These are phyloP conservation scores for Bos indicus DNA, from an alignment of 2,113 vertebrate genomes.

Conservation along the genomic window DNA sequence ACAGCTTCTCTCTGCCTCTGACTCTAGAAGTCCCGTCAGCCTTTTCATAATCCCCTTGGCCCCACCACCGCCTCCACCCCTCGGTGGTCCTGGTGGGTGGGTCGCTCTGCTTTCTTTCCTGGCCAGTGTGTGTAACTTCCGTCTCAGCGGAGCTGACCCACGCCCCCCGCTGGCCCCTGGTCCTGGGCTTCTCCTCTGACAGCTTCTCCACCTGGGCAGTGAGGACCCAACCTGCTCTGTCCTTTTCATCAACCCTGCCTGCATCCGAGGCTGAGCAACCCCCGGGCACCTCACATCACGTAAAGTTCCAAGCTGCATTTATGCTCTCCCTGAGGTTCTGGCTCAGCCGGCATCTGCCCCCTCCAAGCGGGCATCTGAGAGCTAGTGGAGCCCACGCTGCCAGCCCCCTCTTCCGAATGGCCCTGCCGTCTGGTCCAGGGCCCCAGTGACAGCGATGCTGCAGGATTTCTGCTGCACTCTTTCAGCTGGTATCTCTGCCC, in stretches of 20 bases:
- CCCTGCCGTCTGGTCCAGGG: not conserved
- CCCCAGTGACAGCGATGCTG: not conserved
- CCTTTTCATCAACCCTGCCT: fast-evolving
- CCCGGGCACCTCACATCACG: fast-evolving
- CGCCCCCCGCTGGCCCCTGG: fast-evolving
- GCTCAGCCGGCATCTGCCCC: not conserved
- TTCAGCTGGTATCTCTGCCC: not conserved
- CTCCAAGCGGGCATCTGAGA: not conserved
- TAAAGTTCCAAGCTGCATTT: not conserved
- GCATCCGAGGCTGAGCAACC: not conserved
- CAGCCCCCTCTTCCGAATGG: fast-evolving
- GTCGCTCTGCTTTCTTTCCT: not conserved
- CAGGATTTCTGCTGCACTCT: not conserved
- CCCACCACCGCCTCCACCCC: fast-evolving
- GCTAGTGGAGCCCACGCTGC: fast-evolving
- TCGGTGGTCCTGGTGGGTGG: fast-evolving
- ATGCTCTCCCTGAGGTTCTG: not conserved
- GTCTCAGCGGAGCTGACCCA: fast-evolving
- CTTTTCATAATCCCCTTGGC: too few relatives aligned
- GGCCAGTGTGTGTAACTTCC: fast-evolving
- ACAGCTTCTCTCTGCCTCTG: not conserved
- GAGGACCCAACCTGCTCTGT: too few relatives aligned
- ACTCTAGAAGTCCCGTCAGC: not conserved
- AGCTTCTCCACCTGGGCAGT: not conserved
- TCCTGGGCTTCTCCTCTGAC: too few relatives aligned